A percentile compares a stretch with the other conserved stretches of the same genome.
phyloP scores from a whole-genome alignment of 2,888 invertebrate genomes.

The Meiosimyza platycephala region DNA sequence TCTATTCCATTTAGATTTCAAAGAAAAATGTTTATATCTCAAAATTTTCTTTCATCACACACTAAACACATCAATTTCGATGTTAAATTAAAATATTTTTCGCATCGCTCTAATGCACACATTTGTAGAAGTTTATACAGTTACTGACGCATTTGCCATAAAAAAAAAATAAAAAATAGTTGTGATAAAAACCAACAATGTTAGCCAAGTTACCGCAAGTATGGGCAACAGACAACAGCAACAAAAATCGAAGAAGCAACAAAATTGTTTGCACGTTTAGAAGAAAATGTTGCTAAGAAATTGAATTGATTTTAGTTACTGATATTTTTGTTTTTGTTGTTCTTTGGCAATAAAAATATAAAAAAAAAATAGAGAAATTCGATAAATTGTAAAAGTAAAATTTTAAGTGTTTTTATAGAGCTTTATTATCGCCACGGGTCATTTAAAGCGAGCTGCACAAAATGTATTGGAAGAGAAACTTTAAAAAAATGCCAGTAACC shows the following conservation, averaged over 20 bases:
- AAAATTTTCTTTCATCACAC: no score
- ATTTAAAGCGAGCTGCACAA: no score
- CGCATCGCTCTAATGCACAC: no score
- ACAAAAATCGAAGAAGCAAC: neutral
- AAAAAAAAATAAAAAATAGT: neutral
- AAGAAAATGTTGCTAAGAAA: slow-evolving; percentile 27
- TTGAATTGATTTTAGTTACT: slow-evolving; percentile 27
- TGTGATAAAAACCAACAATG: slow-evolving; percentile 16
- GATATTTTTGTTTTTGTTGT: neutral
- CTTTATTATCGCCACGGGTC: no score
- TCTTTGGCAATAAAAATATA: neutral
- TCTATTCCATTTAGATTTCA: no score
- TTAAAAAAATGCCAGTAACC: no score
- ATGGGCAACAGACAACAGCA: slow-evolving; percentile 17
- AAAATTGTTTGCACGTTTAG: neutral
- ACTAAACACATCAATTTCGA: no score
- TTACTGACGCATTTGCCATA: neutral
- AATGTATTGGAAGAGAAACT: no score
- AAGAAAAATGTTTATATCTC: no score
- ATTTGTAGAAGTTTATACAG: neutral
- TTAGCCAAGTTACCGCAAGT: slow-evolving; percentile 20
- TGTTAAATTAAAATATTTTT: no score
- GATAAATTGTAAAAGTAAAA: no score
- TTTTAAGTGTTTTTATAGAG: no score
- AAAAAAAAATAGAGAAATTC: neutral